A percentile compares a stretch with the other conserved stretches of the same genome.
Evolutionary conservation across 2,113 vertebrate species (phyloP).

Genomic region (Cheirogaleus medius): DNA sequence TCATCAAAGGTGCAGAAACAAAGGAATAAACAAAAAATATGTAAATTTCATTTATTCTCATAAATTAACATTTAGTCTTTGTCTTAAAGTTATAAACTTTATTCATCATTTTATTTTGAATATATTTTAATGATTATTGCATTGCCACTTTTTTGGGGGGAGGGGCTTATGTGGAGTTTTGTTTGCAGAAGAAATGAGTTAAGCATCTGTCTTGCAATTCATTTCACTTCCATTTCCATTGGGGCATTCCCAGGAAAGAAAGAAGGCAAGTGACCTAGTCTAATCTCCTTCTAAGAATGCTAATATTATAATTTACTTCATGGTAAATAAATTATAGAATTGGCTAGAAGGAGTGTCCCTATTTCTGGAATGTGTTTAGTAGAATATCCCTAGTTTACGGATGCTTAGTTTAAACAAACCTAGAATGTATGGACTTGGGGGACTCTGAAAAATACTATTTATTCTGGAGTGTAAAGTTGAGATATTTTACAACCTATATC

Average conservation of each 20-base stretch:
- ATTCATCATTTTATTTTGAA: not conserved
- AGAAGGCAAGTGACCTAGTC: not conserved
- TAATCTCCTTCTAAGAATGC: not conserved
- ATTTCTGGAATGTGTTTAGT: not conserved
- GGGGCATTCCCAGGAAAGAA: not conserved
- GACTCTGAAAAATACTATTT: not conserved
- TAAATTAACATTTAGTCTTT: not conserved
- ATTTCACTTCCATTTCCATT: not conserved
- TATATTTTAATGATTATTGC: not conserved
- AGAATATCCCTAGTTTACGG: not conserved
- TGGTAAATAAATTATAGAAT: not conserved
- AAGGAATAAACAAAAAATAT: not conserved
- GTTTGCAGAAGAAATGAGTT: not conserved
- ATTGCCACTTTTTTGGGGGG: not conserved
- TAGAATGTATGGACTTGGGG: not conserved
- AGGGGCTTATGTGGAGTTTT: not conserved
- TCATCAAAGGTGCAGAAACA: not conserved
- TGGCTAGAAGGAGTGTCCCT: not conserved
- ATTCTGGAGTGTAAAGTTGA: not conserved
- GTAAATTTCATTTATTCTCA: not conserved
- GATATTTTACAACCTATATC: not conserved
- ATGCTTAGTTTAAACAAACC: not conserved
- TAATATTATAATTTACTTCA: not conserved
- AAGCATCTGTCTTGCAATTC: not conserved
- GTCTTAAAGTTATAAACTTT: not conserved